Evolutionary conservation across 2,797 vertebrate species (phyloP), one percentile per base, ranked within the genome.

Genomic region (Coendou prehensilis): DNA sequence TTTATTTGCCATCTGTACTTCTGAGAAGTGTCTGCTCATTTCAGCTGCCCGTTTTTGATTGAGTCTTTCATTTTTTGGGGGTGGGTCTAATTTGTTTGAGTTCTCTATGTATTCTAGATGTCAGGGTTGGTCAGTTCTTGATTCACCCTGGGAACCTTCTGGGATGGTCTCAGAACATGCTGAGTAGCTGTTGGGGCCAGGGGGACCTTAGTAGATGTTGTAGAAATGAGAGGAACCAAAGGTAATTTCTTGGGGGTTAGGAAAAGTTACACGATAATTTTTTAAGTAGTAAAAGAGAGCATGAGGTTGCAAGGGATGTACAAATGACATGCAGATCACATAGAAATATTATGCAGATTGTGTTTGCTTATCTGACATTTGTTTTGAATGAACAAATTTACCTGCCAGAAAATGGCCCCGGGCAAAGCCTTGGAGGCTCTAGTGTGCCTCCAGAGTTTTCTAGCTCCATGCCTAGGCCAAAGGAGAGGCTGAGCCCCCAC

Each of bases 181-280:
- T 11, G 73, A 75, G 17, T 26, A 79, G 73, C 76, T 41, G 11
- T 63, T 56, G 45, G 63, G 50, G 10, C 45, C 33, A n/a, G 23
- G 37, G 64, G 86, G 56, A 41, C 22, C 57, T 82, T 22, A 14
- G 41, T 47, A 63, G 37, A 63, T 81, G 10, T 37, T 45, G n/a
- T 18, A 28, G 93, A 78, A 83, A 73, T 52, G 79, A 93, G 80
- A 90, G 1, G 54, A 92, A 73, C 41, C 52, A 63, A 56, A 95
- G 26, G 23, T 89, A 61, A n/a, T 92, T 87, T 93, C 52, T 17
- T 87, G 59, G 20, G 45, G 56, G 22, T 6, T 76, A 41, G 80
- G 56, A 76, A 82, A 73, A 69, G 22, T 86, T 92, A 50, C 37
- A 54, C 59, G 20, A 33, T 84, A 50, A 41, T 75, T 67, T 82